phyloP scores from a whole-genome alignment of 2,113 vertebrate genomes.

The Triplophysa tibetana region DNA sequence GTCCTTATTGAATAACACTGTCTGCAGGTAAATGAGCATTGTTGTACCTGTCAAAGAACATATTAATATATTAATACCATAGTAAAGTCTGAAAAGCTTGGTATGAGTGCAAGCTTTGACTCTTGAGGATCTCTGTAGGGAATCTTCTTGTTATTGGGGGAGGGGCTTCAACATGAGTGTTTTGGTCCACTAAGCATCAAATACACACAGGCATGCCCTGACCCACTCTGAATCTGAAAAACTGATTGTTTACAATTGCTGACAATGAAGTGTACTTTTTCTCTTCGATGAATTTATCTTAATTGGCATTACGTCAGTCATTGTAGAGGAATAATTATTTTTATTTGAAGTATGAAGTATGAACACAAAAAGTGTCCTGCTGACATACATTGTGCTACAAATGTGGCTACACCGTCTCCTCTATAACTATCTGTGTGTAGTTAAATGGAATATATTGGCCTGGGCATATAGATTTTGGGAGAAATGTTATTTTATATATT shows the following conservation, averaged over 20 bases:
- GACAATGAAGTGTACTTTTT: not conserved
- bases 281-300: not conserved
- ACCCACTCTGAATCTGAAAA: not conserved
- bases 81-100: not conserved
- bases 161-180: slow-evolving; percentile 24
- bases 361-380: too few species aligned
- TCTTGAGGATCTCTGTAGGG: slow-evolving; percentile 30
- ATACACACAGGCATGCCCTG: slow-evolving; percentile 47
- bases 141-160: slow-evolving; percentile 17
- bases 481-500: too few species aligned
- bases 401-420: too few species aligned
- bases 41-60: too few species aligned
- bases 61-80: not conserved
- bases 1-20: not conserved
- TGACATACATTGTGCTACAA: too few species aligned
- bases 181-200: slow-evolving; percentile 52
- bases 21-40: not conserved
- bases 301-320: too few species aligned
- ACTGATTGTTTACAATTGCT: not conserved
- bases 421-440: too few species aligned
- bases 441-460: too few species aligned
- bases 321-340: too few species aligned
- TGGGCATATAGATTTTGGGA: too few species aligned
- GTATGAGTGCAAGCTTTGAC: slow-evolving; percentile 1
- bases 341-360: too few species aligned